Evolutionary conservation across 1,140 invertebrate genomes (phyloP).

Genomic region (Caenorhabditis briggsae): DNA sequence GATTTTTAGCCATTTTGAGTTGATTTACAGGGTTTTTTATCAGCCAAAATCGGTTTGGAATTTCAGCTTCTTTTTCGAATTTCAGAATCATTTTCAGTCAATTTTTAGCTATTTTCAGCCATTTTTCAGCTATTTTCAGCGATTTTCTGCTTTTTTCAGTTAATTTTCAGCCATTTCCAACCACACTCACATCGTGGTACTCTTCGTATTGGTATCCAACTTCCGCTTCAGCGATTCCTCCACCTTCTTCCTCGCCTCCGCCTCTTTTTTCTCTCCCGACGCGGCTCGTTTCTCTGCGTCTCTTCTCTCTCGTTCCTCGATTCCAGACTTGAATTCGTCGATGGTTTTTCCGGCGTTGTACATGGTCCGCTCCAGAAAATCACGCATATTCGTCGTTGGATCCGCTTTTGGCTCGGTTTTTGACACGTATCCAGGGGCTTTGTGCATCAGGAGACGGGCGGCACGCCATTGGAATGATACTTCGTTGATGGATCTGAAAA

Average conservation of each 20-base stretch:
- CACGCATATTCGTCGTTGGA: not conserved
- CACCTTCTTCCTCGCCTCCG: conserved; percentile 18
- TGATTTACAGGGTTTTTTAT: too few species aligned
- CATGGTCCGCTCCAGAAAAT: conserved; percentile 21
- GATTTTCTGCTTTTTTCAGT: not conserved
- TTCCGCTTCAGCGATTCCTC: conserved; percentile 37
- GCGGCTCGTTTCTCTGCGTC: conserved; percentile 4
- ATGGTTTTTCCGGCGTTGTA: conserved; percentile 19
- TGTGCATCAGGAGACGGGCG: conserved; percentile 52
- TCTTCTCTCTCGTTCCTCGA: conserved; percentile 8
- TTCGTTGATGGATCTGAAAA: conserved; percentile 51
- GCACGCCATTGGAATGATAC: conserved; percentile 59
- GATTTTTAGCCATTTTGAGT: too few species aligned
- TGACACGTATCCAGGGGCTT: conserved; percentile 2
- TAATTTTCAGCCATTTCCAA: too few species aligned
- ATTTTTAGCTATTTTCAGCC: too few species aligned
- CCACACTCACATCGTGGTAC: not conserved
- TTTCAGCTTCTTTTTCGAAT: too few species aligned
- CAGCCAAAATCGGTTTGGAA: too few species aligned
- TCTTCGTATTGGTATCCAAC: not conserved
- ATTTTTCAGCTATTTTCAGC: not conserved
- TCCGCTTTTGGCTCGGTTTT: not conserved
- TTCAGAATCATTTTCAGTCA: too few species aligned
- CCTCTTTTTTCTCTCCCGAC: not conserved
- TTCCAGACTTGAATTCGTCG: not conserved